Base-by-base conservation (phyloP, 2,113 vertebrate genomes). In the Gambusia affinis region DNA sequence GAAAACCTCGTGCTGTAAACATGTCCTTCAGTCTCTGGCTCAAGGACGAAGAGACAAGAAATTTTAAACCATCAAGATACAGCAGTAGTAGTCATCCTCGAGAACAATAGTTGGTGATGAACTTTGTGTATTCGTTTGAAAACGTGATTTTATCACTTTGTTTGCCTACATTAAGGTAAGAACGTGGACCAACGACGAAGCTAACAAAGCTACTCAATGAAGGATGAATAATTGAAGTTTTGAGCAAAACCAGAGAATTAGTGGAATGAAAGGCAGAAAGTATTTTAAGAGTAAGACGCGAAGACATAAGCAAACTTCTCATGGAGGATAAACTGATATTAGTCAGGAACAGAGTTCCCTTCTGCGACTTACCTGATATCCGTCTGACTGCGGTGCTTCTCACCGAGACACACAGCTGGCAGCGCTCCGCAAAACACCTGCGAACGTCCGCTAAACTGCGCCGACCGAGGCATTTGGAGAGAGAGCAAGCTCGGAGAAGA, bases 401-500 rank as follows among this genome's bases (percentile, higher is more conserved):
- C 4, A 37, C 33, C 12, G 68, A 85, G 57, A 73, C 54, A 78
- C 92, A 92, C 6, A 67, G 24, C 15, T n/a, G 87, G 51, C 90
- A 92, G n/a, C 57, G 73, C 27, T 87, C 74, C 30, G 67, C 74
- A 28, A 78, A 64, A 29, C 81, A 61, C 63, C 35, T 61, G 5
- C 79, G 68, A 1, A 54, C 70, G 24, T 91, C 87, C 17, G 87
- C 27, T 1, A 92, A 73, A 37, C 72, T 37, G 31, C 82, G 84
- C 7, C 87, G 84, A 27, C 68, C 75, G 12, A 92, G 30, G 70
- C 73, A 78, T 65, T 85, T 92, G 3, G 89, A 60, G 51, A 92
- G 88, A 67, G 89, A 80, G 84, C 90, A 91, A 0, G 92, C 64
- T 84, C 92, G 89, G 17, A 95, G 82, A 30, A 95, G 86, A 39